Evolutionary conservation across 2,113 vertebrate genomes (phyloP).

Genomic region (Macroglossus sobrinus): DNA sequence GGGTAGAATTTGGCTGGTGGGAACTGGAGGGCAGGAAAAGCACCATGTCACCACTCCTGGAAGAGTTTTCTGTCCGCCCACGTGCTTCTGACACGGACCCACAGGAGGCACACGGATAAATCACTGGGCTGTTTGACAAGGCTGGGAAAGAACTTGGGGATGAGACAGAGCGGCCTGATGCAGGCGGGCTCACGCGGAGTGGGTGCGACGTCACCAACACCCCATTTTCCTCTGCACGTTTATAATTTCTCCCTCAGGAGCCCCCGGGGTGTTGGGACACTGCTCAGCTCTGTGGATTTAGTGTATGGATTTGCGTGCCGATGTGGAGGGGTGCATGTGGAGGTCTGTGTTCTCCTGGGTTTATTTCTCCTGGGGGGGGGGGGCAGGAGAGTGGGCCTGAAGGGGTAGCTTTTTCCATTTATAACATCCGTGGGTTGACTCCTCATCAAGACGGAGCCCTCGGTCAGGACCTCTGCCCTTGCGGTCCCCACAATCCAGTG

Average conservation of each 20-base stretch:
- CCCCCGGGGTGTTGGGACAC: neutral
- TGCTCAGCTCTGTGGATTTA: neutral
- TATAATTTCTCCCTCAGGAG: neutral
- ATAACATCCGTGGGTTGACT: neutral
- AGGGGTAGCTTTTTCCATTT: neutral
- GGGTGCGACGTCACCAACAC: neutral
- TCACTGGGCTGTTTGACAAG: neutral
- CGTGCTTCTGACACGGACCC: neutral
- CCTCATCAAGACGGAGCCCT: neutral
- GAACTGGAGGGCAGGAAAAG: neutral
- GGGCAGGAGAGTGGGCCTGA: too few relatives aligned
- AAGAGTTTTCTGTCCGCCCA: neutral
- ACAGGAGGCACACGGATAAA: neutral
- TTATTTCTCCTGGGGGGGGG: accelerated
- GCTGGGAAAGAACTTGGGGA: neutral
- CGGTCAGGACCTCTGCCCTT: neutral
- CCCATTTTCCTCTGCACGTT: constrained; percentile 42
- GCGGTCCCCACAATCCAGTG: neutral
- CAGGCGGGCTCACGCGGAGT: neutral
- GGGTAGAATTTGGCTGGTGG: neutral
- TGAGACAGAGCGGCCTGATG: neutral
- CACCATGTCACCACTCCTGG: neutral
- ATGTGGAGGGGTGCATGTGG: accelerated
- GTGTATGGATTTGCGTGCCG: neutral
- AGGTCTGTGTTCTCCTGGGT: neutral